Conservation (phyloP, 2,797 vertebrate genomes). For the Macropus fuliginosus region DNA sequence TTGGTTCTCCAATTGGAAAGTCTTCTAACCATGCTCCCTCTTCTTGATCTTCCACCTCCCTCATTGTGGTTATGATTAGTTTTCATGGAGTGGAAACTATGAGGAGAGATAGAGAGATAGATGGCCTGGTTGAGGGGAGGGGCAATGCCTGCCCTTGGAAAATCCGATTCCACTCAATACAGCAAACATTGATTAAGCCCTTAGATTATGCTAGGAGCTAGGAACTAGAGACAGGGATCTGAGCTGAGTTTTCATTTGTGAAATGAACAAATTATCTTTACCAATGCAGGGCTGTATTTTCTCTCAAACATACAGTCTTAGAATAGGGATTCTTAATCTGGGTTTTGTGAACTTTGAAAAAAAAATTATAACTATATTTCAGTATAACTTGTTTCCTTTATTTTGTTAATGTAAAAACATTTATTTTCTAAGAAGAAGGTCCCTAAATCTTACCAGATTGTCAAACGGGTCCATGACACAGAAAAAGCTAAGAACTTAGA, state of each 20-base stretch:
- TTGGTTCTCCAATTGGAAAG: neutral
- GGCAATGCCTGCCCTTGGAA: neutral
- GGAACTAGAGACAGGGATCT: neutral
- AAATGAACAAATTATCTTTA: neutral
- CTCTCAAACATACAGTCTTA: neutral
- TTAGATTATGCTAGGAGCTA: neutral
- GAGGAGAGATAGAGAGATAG: slow-evolving; percentile 37
- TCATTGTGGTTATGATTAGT: slow-evolving; percentile 37
- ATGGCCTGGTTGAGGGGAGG: neutral
- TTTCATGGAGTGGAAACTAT: neutral
- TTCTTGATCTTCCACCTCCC: neutral
- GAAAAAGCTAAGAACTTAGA: neutral
- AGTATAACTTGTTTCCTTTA: neutral
- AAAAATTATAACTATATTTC: neutral
- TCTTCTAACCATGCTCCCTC: slow-evolving; percentile 35
- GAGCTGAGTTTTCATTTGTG: neutral
- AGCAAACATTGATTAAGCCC: neutral
- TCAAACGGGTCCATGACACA: neutral
- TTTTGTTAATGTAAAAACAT: neutral
- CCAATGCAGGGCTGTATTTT: neutral
- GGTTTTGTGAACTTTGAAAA: neutral
- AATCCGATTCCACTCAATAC: neutral
- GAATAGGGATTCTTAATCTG: neutral
- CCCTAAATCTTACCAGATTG: neutral
- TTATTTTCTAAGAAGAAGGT: neutral